Percentiles rank a stretch among this genome's conserved stretches.
phyloP scores from a whole-genome alignment of 2,113 vertebrate genomes.

The Nanorana parkeri region DNA sequence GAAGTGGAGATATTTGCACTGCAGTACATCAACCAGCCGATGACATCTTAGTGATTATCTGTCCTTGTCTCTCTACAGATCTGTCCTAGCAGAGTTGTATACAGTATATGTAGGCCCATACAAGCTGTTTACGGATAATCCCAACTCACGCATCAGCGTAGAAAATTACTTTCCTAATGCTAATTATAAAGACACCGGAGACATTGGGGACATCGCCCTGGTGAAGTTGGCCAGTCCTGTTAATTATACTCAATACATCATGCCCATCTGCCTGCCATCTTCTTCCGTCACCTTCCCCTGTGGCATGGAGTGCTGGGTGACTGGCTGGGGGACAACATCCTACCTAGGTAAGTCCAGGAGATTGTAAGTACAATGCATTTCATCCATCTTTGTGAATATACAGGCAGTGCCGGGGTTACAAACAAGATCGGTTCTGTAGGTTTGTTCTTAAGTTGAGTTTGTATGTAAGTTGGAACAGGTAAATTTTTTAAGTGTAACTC shows the following conservation, averaged over 20 bases:
- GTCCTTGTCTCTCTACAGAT: neutral
- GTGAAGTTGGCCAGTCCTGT: slow-evolving; percentile 83
- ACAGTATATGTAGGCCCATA: slow-evolving; percentile 83
- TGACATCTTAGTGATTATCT: too few relatives aligned
- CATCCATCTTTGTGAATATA: too few relatives aligned
- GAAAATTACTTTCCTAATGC: slow-evolving; percentile 81
- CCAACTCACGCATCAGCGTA: slow-evolving; percentile 81
- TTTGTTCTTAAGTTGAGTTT: too few relatives aligned
- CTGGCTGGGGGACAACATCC: slow-evolving; percentile 85
- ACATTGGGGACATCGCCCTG: slow-evolving; percentile 87
- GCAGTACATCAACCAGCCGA: too few relatives aligned
- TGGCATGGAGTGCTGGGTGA: slow-evolving; percentile 90
- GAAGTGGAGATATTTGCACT: too few relatives aligned
- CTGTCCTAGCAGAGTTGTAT: neutral
- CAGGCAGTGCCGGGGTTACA: too few relatives aligned
- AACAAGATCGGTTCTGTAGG: too few relatives aligned
- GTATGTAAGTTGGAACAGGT: too few relatives aligned
- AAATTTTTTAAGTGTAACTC: too few relatives aligned
- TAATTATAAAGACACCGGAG: slow-evolving; percentile 82
- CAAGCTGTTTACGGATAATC: slow-evolving; percentile 72
- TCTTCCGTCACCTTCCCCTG: slow-evolving; percentile 82
- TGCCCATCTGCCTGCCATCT: slow-evolving; percentile 84
- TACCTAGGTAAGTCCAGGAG: slow-evolving; percentile 78
- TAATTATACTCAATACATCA: slow-evolving; percentile 69
- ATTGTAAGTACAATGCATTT: too few relatives aligned